These are phyloP conservation scores for Adrianichthys oophorus DNA, from an alignment of 2,797 vertebrate species.

Conservation along the genomic window DNA sequence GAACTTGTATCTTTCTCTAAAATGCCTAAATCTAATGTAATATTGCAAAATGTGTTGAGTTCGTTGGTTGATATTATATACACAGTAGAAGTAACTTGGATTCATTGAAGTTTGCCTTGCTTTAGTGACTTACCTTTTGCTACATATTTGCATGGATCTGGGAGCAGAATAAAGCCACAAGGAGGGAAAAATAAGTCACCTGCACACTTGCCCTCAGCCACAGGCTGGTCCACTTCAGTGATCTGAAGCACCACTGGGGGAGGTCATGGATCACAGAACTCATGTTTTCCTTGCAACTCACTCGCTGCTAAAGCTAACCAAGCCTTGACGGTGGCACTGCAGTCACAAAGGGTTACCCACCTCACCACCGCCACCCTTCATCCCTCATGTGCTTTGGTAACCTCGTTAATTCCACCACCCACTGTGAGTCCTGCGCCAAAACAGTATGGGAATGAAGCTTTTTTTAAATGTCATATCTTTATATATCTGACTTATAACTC, in stretches of 20 bases:
- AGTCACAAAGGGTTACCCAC: slow-evolving; percentile 13
- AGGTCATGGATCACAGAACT: slow-evolving; percentile 52
- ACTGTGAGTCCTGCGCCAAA: slow-evolving; percentile 32
- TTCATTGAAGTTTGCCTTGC: too few relatives aligned
- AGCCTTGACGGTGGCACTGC: slow-evolving; percentile 22
- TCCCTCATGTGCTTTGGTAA: slow-evolving; percentile 34
- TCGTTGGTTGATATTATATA: too few relatives aligned
- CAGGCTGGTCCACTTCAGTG: slow-evolving; percentile 37
- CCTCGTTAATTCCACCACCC: slow-evolving; percentile 70
- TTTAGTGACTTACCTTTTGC: too few relatives aligned
- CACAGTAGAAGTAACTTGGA: too few relatives aligned
- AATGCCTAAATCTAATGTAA: too few relatives aligned
- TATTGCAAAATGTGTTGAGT: too few relatives aligned
- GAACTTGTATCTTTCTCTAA: too few relatives aligned
- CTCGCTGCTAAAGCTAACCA: slow-evolving; percentile 23
- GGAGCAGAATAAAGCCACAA: slow-evolving; percentile 28
- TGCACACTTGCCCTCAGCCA: slow-evolving; percentile 30
- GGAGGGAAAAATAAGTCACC: slow-evolving; percentile 25
- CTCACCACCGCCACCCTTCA: slow-evolving; percentile 4
- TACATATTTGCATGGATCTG: not conserved
- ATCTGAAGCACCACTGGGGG: slow-evolving; percentile 45
- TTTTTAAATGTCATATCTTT: slow-evolving; percentile 40
- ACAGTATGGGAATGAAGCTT: slow-evolving; percentile 9
- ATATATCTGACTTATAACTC: slow-evolving; percentile 14
- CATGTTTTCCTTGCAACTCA: slow-evolving; percentile 27